Base-by-base conservation (phyloP, 2,888 invertebrate genomes). In the Hetaerina titia region DNA sequence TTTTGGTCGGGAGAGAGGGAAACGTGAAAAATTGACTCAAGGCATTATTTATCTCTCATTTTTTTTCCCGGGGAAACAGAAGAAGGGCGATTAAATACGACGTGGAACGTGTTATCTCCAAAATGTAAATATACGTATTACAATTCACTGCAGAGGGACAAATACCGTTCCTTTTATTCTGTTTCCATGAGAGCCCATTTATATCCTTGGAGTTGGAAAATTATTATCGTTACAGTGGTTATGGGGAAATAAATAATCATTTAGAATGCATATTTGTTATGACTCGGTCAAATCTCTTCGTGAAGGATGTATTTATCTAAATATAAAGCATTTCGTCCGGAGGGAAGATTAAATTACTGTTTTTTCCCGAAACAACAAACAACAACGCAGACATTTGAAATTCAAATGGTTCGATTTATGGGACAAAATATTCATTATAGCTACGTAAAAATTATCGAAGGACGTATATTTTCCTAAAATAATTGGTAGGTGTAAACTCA, bases 1-100 rank as follows among this genome's bases (percentile, higher is more conserved):
- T 81, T 81, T 81, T 81, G 81, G 81, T 31, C 31, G 81, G 31
- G 81, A n/a, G 31, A 15, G 25, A 31, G 81, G 22, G 81, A 15
- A 81, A 81, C 81, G 56, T 89, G 89, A 89, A 89, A 89, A 89
- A 89, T 89, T 89, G 89, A 89, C 89, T 58, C 81, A 81, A 81
- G 81, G 81, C 81, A 81, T 56, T 89, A 89, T 89, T 89, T 58
- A 56, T 58, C 31, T 81, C 31, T 25, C 58, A 89, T 58, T 58
- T 81, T 81, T 81, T 81, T 31, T 13, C 22, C 81, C 81, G 9
- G 31, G 69, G 31, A 81, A 81, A 81, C 81, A 81, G 81, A 81
- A 81, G 81, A 58, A 89, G 89, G 56, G n/a, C 89, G 89, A 89
- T 56, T 58, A n/a, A n/a, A 89, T 58, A 89, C 56, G 58, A 58